Percentiles rank a stretch among this genome's conserved stretches.
These are phyloP conservation scores for Etheostoma nigrum DNA, from an alignment of 2,797 vertebrate species.

Conservation along the genomic window DNA sequence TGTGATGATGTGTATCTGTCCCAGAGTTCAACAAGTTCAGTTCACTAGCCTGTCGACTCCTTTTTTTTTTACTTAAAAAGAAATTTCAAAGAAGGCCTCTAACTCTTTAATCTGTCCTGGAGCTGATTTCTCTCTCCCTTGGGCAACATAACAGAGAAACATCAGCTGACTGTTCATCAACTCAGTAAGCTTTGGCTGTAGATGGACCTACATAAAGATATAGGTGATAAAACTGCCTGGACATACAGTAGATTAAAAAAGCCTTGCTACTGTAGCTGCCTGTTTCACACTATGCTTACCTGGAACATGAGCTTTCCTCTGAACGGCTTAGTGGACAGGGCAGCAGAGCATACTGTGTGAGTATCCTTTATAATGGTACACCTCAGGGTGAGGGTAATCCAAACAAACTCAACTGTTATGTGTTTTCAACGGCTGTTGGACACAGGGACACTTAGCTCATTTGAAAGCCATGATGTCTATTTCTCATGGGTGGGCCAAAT, in stretches of 20 bases:
- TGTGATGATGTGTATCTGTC: conserved; percentile 7
- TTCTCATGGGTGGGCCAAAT: too few relatives aligned
- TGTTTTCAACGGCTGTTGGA: conserved; percentile 17
- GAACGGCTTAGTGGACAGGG: conserved; percentile 28
- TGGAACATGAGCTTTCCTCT: conserved; percentile 34
- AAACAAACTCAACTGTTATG: conserved; percentile 14
- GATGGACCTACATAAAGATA: conserved; percentile 28
- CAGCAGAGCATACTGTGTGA: conserved; percentile 28
- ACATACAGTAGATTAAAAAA: conserved; percentile 25
- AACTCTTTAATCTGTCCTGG: conserved; percentile 23
- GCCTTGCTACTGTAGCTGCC: conserved; percentile 9
- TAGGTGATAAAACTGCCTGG: conserved; percentile 37
- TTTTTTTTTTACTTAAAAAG: neutral
- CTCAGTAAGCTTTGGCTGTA: conserved; percentile 18
- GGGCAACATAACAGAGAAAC: conserved; percentile 10
- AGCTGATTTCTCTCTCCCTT: conserved; percentile 11
- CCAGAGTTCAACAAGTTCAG: neutral
- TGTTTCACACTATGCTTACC: neutral
- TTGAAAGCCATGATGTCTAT: too few relatives aligned
- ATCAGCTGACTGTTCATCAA: conserved; percentile 12
- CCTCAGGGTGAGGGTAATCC: neutral
- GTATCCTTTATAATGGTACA: conserved; percentile 13
- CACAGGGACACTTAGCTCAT: too few relatives aligned
- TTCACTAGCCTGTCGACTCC: neutral
- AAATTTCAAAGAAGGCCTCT: neutral